Evolutionary conservation across 2,797 vertebrate species (phyloP).

Genomic region (Gymnocypris eckloni): DNA sequence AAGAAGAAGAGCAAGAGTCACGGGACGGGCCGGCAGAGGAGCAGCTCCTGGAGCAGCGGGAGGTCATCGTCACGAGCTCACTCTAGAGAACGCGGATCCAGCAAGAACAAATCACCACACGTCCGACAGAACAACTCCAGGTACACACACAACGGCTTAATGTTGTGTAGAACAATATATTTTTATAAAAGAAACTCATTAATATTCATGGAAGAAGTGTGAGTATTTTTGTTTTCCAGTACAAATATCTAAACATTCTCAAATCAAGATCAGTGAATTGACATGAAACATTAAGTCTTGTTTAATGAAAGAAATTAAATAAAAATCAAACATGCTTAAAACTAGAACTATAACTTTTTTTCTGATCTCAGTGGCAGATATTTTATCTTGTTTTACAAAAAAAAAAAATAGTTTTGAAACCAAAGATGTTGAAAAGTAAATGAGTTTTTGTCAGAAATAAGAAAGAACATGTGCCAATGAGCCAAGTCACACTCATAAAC

Average conservation of each 20-base stretch:
- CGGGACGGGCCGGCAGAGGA: constrained; percentile 79
- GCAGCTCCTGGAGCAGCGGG: constrained; percentile 90
- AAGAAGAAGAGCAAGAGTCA: constrained; percentile 85
- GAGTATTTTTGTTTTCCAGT: not conserved
- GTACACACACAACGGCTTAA: constrained; percentile 67
- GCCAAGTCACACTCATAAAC: not conserved
- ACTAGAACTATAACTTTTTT: no score
- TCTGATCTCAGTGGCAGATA: not conserved
- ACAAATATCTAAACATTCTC: not conserved
- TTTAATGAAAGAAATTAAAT: no score
- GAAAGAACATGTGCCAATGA: no score
- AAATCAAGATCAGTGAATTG: not conserved
- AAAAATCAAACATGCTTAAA: no score
- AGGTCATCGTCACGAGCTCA: constrained; percentile 85
- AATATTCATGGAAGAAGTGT: not conserved
- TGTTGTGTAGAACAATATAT: not conserved
- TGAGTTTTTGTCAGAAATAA: no score
- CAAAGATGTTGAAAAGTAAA: no score
- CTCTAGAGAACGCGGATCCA: constrained; percentile 83
- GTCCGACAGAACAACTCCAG: constrained; percentile 87
- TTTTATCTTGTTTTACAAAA: no score
- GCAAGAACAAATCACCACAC: constrained; percentile 87
- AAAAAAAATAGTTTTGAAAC: no score
- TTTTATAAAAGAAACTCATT: no score
- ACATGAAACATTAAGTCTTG: no score